Evolutionary conservation across 2,113 vertebrate species (phyloP).

Genomic region (Gobio gobio): DNA sequence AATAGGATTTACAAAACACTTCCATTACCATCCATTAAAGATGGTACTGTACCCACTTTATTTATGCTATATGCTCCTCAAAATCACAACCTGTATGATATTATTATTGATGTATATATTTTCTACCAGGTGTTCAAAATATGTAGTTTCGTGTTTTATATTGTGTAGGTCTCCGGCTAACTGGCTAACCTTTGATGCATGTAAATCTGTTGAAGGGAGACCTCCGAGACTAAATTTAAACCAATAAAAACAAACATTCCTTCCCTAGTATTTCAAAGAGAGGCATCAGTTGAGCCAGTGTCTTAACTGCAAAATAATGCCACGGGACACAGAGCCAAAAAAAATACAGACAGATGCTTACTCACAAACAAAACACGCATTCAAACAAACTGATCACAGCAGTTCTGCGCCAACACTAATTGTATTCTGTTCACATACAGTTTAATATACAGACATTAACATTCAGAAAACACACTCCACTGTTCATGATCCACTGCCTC

Average conservation of each 20-base stretch:
- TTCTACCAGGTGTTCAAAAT: no score
- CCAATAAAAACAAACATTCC: not conserved
- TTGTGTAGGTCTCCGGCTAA: no score
- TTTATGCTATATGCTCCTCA: no score
- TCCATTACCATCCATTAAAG: no score
- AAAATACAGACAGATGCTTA: constrained; percentile 10
- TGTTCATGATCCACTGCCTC: not conserved
- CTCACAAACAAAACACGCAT: constrained; percentile 18
- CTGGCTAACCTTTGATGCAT: no score
- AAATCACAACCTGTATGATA: no score
- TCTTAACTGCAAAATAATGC: not conserved
- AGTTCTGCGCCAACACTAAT: not conserved
- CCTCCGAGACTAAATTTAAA: not conserved
- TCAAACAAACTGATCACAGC: constrained; percentile 6
- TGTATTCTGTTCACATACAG: constrained; percentile 10
- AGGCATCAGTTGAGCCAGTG: constrained; percentile 17
- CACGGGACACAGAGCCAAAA: not conserved
- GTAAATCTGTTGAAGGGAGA: no score
- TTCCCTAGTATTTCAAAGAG: not conserved
- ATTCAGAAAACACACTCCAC: constrained; percentile 6
- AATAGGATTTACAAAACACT: no score
- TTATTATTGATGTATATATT: no score
- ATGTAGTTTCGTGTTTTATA: no score
- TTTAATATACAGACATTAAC: constrained; percentile 12
- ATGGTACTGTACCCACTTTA: no score